phyloP scores from a whole-genome alignment of 2,113 vertebrate genomes.

The Apus apus region DNA sequence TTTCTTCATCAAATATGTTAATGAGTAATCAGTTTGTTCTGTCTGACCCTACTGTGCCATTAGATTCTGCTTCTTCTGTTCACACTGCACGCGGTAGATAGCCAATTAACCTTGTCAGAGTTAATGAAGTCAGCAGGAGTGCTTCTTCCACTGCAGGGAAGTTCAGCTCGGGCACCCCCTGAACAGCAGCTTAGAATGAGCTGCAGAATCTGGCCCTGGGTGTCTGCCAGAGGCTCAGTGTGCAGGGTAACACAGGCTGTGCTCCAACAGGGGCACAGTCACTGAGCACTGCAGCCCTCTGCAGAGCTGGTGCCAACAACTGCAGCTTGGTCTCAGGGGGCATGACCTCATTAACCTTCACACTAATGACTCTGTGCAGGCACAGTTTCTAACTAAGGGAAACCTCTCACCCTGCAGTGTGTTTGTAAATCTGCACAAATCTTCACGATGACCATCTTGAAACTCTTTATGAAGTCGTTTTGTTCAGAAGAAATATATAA shows the following conservation, averaged over 20 bases:
- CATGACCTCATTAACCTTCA: neutral
- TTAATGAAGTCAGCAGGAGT: neutral
- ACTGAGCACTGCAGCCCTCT: neutral
- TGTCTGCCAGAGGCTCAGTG: neutral
- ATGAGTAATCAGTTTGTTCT: neutral
- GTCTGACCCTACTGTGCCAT: neutral
- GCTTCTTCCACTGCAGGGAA: neutral
- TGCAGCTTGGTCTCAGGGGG: neutral
- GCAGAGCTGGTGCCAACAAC: neutral
- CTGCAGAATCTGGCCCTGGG: neutral
- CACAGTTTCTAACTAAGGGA: fast-evolving
- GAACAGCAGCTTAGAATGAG: fast-evolving
- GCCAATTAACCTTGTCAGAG: neutral
- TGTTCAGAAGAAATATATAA: neutral
- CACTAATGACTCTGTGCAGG: neutral
- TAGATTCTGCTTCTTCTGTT: neutral
- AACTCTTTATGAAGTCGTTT: neutral
- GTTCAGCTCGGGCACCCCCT: neutral
- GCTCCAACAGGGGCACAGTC: neutral
- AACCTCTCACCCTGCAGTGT: neutral
- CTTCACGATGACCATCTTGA: neutral
- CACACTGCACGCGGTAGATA: neutral
- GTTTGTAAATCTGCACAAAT: neutral
- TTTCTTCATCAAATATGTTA: neutral
- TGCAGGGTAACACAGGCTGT: neutral